Base-by-base conservation (phyloP, 37 sponge, comb jelly and placozoan genomes). In the Eunapius fragilis region DNA sequence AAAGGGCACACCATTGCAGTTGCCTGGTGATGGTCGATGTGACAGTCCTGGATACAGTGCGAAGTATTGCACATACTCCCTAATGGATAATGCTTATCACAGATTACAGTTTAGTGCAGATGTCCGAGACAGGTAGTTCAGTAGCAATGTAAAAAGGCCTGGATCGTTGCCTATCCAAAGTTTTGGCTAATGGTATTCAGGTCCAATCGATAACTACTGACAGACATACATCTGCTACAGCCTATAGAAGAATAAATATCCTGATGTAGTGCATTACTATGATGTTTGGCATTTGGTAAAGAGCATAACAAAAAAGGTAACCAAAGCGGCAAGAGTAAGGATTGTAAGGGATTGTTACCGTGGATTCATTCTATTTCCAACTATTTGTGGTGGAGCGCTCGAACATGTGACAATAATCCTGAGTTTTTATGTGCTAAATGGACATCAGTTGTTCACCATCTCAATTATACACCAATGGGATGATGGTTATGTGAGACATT, bases 231-330 rank as follows among this genome's bases (percentile, higher is more conserved):
- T 28, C 28, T 73, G 74, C 24, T 34, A 33, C 13, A 14, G 31
- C 74, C 71, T 81, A 24, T 25, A 31, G 84, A 71, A 70, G 31
- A 79, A 26, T 10, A 30, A 31, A 25, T 80, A 87, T 17, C 82
- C 81, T 34, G 22, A 7, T 22, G 70, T 83, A 25, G 79, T 71
- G n/a, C n/a, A n/a, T n/a, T n/a, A n/a, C n/a, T 41, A 41, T 23
- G 87, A 87, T 72, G 87, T 87, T 2, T 87, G 87, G 81, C 87
- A 87, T 37, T 23, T 87, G 74, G 47, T 31, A 24, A 87, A 87
- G 48, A 72, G 25, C 28, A 27, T 87, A 3, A 4, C 34, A 0
- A 80, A 87, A 68, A 83, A 83, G 58, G 4, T 38, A 11, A 38
- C 23, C 7, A 35, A 25, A 67, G 74, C 33, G 5, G 35, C 50